phyloP scores from a whole-genome alignment of 2,888 invertebrate genomes.

The Stratiomys singularior region DNA sequence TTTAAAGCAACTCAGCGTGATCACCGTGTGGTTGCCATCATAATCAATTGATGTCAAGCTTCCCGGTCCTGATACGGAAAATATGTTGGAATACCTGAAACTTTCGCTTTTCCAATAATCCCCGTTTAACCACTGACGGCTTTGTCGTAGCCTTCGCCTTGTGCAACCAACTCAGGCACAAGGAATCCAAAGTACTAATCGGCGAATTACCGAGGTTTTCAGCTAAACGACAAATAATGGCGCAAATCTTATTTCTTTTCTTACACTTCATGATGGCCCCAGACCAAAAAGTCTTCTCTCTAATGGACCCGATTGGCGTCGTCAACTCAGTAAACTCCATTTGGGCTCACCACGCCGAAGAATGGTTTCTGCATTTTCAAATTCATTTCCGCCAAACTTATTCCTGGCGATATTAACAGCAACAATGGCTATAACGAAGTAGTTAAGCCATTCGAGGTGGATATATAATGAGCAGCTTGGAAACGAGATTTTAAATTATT shows the following conservation, averaged over 20 bases:
- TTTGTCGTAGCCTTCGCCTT: too few relatives aligned
- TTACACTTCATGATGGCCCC: too few relatives aligned
- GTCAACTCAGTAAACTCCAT: not conserved
- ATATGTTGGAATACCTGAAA: not conserved
- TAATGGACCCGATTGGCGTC: not conserved
- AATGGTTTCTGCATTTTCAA: not conserved
- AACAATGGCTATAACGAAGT: not conserved
- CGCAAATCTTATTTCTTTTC: too few relatives aligned
- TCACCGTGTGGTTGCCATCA: not conserved
- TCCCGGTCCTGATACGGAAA: conserved; percentile 31
- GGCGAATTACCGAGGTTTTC: too few relatives aligned
- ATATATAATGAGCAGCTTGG: not conserved
- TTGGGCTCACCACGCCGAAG: not conserved
- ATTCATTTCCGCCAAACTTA: not conserved
- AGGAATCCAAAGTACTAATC: too few relatives aligned
- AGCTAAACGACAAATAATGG: too few relatives aligned
- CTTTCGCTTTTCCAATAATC: conserved; percentile 23
- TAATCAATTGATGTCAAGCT: conserved; percentile 33
- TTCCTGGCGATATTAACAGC: not conserved
- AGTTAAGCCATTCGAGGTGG: not conserved
- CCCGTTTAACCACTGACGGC: too few relatives aligned
- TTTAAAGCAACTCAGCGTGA: too few relatives aligned
- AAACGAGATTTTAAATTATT: conserved; percentile 1
- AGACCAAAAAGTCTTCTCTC: too few relatives aligned
- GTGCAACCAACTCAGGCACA: too few relatives aligned